Evolutionary conservation across 2,113 vertebrate species (phyloP).

Genomic region (Plecturocebus donacophilus): DNA sequence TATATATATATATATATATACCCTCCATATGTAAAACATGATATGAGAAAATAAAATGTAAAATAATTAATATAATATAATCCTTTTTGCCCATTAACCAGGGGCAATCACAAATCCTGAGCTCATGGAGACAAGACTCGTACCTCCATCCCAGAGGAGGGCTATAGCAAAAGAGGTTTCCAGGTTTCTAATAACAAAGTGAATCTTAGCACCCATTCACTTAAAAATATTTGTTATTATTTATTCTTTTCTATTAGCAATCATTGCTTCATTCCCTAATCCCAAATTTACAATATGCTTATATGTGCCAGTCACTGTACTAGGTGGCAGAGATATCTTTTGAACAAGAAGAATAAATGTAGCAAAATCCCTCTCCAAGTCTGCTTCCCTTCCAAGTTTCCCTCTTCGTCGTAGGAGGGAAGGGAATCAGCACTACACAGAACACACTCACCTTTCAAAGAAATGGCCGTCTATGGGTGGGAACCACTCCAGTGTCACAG

Average conservation of each 20-base stretch:
- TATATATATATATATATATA: neutral
- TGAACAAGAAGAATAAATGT: neutral
- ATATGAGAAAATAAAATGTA: neutral
- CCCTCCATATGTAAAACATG: neutral
- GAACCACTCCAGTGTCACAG: slow-evolving; percentile 95
- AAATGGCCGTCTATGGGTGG: slow-evolving; percentile 95
- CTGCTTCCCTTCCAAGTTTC: neutral
- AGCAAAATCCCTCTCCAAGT: neutral
- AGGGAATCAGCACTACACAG: neutral
- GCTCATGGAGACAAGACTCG: neutral
- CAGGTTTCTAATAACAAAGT: neutral
- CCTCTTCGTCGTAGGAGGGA: neutral
- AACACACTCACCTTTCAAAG: slow-evolving; percentile 95
- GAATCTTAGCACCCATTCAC: neutral
- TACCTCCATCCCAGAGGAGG: neutral
- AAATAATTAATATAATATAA: neutral
- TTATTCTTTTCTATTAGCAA: neutral
- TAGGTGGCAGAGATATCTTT: accelerated
- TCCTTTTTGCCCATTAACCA: neutral
- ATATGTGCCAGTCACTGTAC: neutral
- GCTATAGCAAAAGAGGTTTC: neutral
- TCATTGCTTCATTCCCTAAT: neutral
- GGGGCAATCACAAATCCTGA: neutral
- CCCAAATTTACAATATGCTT: neutral
- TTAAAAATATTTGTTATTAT: neutral